Percentiles rank a stretch among this genome's conserved stretches.
Conservation (phyloP, 1,140 invertebrate species). For the Drosophila mayri region DNA sequence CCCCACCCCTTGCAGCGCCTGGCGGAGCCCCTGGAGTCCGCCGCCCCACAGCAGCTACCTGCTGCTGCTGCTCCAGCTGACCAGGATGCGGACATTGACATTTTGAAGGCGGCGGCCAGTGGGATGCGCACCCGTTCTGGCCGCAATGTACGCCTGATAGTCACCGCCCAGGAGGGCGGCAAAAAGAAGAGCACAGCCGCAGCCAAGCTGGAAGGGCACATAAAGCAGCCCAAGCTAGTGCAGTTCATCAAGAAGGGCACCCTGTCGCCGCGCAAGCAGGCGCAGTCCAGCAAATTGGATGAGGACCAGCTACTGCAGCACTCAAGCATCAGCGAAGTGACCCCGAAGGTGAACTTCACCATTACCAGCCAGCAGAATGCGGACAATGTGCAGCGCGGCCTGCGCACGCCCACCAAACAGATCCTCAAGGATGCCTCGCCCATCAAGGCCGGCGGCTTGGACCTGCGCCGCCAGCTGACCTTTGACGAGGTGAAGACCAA, state of each 20-base stretch:
- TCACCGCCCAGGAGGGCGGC: conserved; percentile 23
- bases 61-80: conserved; percentile 11
- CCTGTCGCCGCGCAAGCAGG: conserved; percentile 73
- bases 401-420: conserved; percentile 83
- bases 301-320: conserved; percentile 29
- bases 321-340: conserved; percentile 52
- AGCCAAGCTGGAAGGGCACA: conserved; percentile 56
- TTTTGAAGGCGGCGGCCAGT: conserved; percentile 49
- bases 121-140: conserved; percentile 78
- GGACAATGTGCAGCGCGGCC: conserved; percentile 64
- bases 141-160: conserved; percentile 74
- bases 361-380: conserved; percentile 59
- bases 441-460: conserved; percentile 76
- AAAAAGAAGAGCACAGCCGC: conserved; percentile 60
- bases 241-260: conserved; percentile 79
- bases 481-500: conserved; percentile 89
- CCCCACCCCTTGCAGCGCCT: conserved; percentile 54
- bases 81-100: conserved; percentile 71
- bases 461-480: conserved; percentile 86
- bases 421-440: conserved; percentile 73
- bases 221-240: conserved; percentile 78
- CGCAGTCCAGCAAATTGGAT: conserved; percentile 35
- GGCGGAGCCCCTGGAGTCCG: conserved; percentile 52
- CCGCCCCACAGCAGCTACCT: conserved; percentile 22
- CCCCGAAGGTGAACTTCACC: conserved; percentile 50